Conservation (phyloP, 1,140 invertebrate genomes). For the Ruditapes philippinarum region DNA sequence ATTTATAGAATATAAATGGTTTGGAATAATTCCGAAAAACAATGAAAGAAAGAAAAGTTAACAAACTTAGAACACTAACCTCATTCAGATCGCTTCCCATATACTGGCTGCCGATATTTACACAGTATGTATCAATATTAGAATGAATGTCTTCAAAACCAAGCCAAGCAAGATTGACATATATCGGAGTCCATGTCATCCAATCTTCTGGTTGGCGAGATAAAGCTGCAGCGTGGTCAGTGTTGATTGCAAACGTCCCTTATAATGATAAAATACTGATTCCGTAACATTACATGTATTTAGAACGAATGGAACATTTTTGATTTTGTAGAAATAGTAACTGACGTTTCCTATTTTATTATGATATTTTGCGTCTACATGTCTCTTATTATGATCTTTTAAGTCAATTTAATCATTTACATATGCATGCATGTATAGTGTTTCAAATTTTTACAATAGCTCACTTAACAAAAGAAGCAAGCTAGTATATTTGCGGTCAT, state of each 20-base stretch:
- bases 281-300: too few relatives aligned
- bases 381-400: too few relatives aligned
- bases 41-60: not conserved
- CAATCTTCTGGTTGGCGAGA: conserved; percentile 48
- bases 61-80: conserved; percentile 24
- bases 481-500: too few relatives aligned
- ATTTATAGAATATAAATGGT: not conserved
- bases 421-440: too few relatives aligned
- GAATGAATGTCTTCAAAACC: conserved; percentile 72
- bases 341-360: too few relatives aligned
- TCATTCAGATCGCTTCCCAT: conserved; percentile 69
- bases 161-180: conserved; percentile 69
- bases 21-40: not conserved
- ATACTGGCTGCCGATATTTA: conserved; percentile 66
- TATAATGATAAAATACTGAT: too few relatives aligned
- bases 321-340: too few relatives aligned
- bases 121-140: conserved; percentile 62
- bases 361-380: too few relatives aligned
- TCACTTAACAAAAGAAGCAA: too few relatives aligned
- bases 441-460: too few relatives aligned
- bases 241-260: conserved; percentile 73
- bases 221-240: conserved; percentile 65
- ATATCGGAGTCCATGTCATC: conserved; percentile 61
- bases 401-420: too few relatives aligned
- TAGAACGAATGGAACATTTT: too few relatives aligned